phyloP scores from a whole-genome alignment of 2,113 vertebrate species.

The Sterrhoptilus dennistouni region DNA sequence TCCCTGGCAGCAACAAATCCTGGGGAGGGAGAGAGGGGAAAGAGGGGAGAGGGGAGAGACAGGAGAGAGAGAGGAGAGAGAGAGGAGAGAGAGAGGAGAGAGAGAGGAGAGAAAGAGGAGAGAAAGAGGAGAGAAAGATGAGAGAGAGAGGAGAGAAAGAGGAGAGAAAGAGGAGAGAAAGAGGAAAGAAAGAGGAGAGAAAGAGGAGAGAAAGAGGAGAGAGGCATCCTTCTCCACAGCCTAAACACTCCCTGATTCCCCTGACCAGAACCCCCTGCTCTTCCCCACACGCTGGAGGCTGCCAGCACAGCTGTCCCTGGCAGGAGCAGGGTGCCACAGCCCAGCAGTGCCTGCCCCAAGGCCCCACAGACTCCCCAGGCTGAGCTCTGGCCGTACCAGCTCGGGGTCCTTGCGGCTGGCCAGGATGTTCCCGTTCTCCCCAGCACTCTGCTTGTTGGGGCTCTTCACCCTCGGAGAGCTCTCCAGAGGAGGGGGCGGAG shows the following conservation, averaged over 20 bases:
- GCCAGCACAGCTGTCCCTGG: not conserved
- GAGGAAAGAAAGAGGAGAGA: not conserved
- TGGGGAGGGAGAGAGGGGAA: not conserved
- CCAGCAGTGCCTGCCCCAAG: not conserved
- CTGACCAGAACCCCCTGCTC: not conserved
- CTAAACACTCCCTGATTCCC: not conserved
- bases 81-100: not conserved
- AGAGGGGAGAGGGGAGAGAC: not conserved
- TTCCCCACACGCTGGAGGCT: not conserved
- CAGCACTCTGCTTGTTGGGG: conserved; percentile 89
- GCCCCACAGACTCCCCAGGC: accelerated
- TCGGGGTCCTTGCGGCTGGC: conserved; percentile 97
- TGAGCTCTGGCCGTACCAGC: conserved; percentile 77
- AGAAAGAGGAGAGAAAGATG: not conserved
- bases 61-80: not conserved
- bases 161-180: not conserved
- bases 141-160: not conserved
- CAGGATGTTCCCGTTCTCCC: conserved; percentile 96
- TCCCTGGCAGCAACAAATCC: not conserved
- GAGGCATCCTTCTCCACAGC: not conserved
- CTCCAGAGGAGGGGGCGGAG: conserved; percentile 90
- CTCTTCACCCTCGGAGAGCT: conserved; percentile 93
- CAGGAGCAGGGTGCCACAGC: not conserved
- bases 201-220: not conserved
- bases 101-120: not conserved